Base-by-base conservation (phyloP, 2,113 vertebrate genomes). In the Alligator sinensis region DNA sequence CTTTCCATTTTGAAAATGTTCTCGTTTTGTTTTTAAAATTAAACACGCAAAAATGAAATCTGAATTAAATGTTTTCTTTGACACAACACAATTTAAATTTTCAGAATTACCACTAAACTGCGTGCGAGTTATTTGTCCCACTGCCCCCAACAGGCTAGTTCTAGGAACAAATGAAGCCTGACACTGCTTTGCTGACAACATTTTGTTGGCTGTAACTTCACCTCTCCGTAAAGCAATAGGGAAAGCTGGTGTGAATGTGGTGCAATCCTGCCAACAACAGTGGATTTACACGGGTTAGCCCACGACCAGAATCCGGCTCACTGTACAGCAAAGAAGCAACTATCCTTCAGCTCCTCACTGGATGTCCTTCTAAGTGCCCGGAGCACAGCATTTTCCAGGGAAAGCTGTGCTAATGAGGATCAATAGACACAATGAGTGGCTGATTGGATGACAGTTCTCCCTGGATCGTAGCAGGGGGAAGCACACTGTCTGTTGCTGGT, bases 141-240 rank as follows among this genome's bases (percentile, higher is more conserved):
- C 47, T 47, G 47, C 47, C 47, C 47, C 47, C 47, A 47, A 47
- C 47, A 95, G 94, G 90, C 84, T 93, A 30, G 66, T n/a, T 70
- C 1, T 15, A 79, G 88, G 89, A 93, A 91, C 89, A 93, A 94
- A 94, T 91, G 92, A 92, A 86, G 82, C 60, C 82, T 91, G 82
- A 78, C 91, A 92, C 85, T 86, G 58, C 93, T 95, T 86, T 84
- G 82, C 96, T 95, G 93, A 95, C 94, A 77, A 64, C 80, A 87
- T 81, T 94, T 93, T 83, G 89, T 87, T 92, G 83, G 87, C 77
- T 92, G 87, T 84, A 86, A 92, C 86, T 95, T 61, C 34, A 89
- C 91, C 93, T 94, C 95, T 94, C 92, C 91, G 84, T 89, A 92
- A 89, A 88, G 93, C 91, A 95, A 14, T 61, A 75, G 95, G 21